These are phyloP conservation scores for Sycobia sp. DNA, from an alignment of 1,140 invertebrate genomes.

Conservation along the genomic window DNA sequence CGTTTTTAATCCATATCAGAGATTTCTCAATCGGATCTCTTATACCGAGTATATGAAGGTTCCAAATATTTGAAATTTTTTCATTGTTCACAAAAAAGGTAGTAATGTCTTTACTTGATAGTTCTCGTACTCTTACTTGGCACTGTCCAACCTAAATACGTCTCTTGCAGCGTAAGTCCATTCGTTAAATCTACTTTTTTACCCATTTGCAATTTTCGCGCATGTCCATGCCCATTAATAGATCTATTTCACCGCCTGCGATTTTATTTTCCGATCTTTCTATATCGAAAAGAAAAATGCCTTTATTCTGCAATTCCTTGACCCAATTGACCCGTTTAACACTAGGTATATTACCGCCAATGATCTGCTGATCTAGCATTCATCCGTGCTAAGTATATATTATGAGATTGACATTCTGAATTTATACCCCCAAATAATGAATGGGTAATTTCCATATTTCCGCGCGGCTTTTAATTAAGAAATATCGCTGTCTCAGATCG, in stretches of 20 bases:
- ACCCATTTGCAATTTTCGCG: constrained; percentile 46
- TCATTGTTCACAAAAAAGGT: constrained; percentile 31
- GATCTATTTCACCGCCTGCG: constrained; percentile 31
- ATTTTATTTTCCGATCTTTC: not conserved
- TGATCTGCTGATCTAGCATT: constrained; percentile 27
- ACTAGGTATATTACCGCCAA: constrained; percentile 24
- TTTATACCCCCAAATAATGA: constrained; percentile 33
- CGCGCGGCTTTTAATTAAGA: constrained; percentile 28
- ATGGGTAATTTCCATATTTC: constrained; percentile 20
- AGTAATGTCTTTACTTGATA: not conserved
- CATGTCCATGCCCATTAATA: constrained; percentile 47
- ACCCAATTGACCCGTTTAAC: constrained; percentile 9
- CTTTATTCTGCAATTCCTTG: constrained; percentile 9
- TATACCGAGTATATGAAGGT: constrained; percentile 51
- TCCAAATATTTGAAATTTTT: constrained; percentile 47
- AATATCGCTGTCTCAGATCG: constrained; percentile 29
- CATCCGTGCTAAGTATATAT: constrained; percentile 30
- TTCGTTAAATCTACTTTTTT: constrained; percentile 16
- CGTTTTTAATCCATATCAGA: constrained; percentile 6
- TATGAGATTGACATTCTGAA: constrained; percentile 13
- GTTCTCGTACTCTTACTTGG: not conserved
- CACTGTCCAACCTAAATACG: constrained; percentile 38
- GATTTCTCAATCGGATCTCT: constrained; percentile 44
- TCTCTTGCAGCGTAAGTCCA: constrained; percentile 42
- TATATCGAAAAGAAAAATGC: constrained; percentile 36